Evolutionary conservation across 1,140 invertebrate genomes (phyloP).

Genomic region (Oedothorax gibbosus): DNA sequence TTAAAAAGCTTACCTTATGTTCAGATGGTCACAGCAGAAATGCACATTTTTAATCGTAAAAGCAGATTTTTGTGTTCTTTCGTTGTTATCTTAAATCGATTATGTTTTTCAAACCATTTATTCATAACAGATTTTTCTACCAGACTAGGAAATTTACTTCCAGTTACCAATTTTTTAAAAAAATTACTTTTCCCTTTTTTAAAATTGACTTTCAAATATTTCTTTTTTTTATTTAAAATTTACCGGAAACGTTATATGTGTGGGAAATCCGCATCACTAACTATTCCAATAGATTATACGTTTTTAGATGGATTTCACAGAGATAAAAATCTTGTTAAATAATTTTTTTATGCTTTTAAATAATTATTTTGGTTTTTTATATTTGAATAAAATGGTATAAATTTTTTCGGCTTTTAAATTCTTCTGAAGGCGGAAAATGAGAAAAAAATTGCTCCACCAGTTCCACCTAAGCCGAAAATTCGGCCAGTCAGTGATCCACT

Average conservation of each 20-base stretch:
- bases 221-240: neutral
- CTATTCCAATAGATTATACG: neutral
- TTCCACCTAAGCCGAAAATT: conserved; percentile 49
- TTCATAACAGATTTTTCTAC: too few species aligned
- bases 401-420: neutral
- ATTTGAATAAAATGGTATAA: too few species aligned
- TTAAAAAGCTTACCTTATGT: neutral
- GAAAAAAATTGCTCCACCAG: conserved; percentile 38
- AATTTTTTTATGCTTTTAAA: neutral
- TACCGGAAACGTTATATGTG: neutral
- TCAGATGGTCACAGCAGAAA: too few species aligned
- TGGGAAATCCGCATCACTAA: neutral
- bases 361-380: too few species aligned
- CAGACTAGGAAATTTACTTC: too few species aligned
- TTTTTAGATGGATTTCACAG: neutral
- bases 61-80: neutral
- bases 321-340: neutral
- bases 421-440: conserved; percentile 14
- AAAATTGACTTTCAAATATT: neutral
- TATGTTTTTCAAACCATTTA: neutral
- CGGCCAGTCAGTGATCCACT: conserved; percentile 24
- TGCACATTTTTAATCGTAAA: neutral
- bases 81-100: neutral
- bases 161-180: neutral
- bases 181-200: neutral